Conservation (phyloP, 1,140 invertebrate species). For the Chionoecetes opilio region DNA sequence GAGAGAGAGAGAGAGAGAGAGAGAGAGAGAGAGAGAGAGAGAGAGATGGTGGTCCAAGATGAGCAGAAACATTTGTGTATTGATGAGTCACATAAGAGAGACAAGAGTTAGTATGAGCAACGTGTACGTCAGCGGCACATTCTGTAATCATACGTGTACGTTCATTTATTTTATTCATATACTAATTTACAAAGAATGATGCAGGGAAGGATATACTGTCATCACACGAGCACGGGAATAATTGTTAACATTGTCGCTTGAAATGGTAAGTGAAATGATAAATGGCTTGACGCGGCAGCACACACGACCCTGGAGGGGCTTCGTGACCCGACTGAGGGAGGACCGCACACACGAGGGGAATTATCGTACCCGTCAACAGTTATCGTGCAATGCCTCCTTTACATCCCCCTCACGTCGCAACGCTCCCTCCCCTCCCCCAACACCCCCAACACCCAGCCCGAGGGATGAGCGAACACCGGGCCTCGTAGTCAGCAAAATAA, state of each 20-base stretch:
- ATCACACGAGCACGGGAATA: background rate
- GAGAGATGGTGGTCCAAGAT: too few species aligned
- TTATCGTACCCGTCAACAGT: slow-evolving; percentile 44
- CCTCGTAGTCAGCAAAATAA: slow-evolving; percentile 44
- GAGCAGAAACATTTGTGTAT: too few species aligned
- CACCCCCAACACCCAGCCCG: background rate
- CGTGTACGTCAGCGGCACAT: too few species aligned
- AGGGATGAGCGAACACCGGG: background rate
- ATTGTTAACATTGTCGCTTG: background rate
- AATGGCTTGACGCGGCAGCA: background rate
- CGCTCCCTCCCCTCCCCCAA: background rate
- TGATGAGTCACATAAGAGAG: too few species aligned
- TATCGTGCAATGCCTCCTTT: slow-evolving; percentile 43
- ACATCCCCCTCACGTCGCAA: slow-evolving; percentile 43
- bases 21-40: too few species aligned
- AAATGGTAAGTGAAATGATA: slow-evolving; percentile 45
- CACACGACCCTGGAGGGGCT: background rate
- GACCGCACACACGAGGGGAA: slow-evolving; percentile 45
- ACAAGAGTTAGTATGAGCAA: too few species aligned
- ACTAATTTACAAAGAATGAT: too few species aligned
- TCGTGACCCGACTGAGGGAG: slow-evolving; percentile 36
- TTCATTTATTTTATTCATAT: too few species aligned
- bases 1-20: too few species aligned
- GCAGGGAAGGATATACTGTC: too few species aligned
- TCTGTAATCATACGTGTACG: too few species aligned